Conservation (phyloP, 2,113 vertebrate species). For the Jacana jacana region DNA sequence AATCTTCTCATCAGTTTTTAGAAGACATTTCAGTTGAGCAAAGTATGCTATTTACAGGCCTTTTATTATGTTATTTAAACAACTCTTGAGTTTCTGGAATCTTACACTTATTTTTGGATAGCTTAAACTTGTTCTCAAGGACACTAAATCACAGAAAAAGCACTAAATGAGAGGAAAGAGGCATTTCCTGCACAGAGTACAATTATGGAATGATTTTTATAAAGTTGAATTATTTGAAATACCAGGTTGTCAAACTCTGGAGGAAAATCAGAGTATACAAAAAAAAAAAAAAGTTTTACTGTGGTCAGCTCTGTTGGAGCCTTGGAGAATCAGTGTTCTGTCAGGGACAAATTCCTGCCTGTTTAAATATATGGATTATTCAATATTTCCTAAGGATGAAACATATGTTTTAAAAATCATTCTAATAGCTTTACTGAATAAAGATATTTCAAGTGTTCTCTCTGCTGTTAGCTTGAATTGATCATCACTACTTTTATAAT, state of each 20-base stretch:
- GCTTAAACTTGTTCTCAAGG: not conserved
- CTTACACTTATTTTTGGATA: not conserved
- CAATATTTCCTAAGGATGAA: not conserved
- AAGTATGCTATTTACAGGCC: not conserved
- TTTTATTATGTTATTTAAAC: not conserved
- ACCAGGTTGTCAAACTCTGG: not conserved
- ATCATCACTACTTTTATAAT: not conserved
- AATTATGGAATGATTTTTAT: not conserved
- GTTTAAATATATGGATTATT: not conserved
- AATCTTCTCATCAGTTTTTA: conserved; percentile 50
- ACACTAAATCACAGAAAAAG: not conserved
- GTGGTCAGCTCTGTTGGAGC: not conserved
- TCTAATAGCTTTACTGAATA: not conserved
- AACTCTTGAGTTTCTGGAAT: not conserved
- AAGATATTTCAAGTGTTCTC: not conserved
- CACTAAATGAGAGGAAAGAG: not conserved
- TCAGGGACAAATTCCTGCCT: not conserved
- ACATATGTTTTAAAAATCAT: not conserved
- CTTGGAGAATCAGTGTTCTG: not conserved
- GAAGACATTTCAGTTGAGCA: conserved; percentile 35
- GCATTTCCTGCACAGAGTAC: not conserved
- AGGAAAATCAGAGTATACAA: not conserved
- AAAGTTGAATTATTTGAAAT: not conserved
- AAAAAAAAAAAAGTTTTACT: not conserved
- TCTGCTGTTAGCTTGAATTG: not conserved